Percentiles rank a stretch among this genome's conserved stretches.
Evolutionary conservation across 2,888 invertebrate species (phyloP).

Genomic region (Amblyjoppa fuscipennis): DNA sequence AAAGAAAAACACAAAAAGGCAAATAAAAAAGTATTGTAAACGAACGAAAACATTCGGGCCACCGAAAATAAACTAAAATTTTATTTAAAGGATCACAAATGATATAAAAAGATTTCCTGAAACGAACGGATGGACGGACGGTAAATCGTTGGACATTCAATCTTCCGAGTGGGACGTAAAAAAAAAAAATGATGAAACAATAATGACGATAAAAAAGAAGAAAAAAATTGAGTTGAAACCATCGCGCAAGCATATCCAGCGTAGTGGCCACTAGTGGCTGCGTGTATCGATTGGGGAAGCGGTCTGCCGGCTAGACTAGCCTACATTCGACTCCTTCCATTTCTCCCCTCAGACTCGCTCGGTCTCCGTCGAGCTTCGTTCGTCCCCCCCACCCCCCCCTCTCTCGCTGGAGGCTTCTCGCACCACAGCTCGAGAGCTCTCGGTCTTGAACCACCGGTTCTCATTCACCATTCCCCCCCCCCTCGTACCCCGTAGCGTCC

Average conservation of each 20-base stretch:
- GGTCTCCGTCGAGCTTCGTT: slow-evolving; percentile 29
- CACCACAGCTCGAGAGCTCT: slow-evolving; percentile 26
- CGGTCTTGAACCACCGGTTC: slow-evolving; percentile 71
- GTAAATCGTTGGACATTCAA: not conserved
- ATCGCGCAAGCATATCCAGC: slow-evolving; percentile 24
- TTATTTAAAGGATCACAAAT: too few species aligned
- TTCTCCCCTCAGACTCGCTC: slow-evolving; percentile 64
- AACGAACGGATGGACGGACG: not conserved
- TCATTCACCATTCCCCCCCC: slow-evolving; percentile 78
- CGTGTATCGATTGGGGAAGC: slow-evolving; percentile 84
- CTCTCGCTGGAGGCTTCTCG: slow-evolving; percentile 57
- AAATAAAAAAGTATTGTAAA: too few species aligned
- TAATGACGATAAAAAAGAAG: slow-evolving; percentile 15
- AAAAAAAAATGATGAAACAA: not conserved
- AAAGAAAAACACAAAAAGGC: too few species aligned
- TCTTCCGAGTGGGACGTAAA: not conserved
- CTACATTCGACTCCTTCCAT: slow-evolving; percentile 79
- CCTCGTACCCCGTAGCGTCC: slow-evolving; percentile 63
- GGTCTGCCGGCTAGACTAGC: slow-evolving; percentile 82
- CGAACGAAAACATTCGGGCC: too few species aligned
- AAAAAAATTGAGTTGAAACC: not conserved
- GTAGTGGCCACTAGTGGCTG: slow-evolving; percentile 70
- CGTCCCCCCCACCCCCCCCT: slow-evolving; percentile 16
- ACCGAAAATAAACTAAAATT: too few species aligned
- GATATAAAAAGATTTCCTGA: not conserved